Evolutionary conservation across 2,888 invertebrate genomes (phyloP).

Genomic region (Onchidella celtica): DNA sequence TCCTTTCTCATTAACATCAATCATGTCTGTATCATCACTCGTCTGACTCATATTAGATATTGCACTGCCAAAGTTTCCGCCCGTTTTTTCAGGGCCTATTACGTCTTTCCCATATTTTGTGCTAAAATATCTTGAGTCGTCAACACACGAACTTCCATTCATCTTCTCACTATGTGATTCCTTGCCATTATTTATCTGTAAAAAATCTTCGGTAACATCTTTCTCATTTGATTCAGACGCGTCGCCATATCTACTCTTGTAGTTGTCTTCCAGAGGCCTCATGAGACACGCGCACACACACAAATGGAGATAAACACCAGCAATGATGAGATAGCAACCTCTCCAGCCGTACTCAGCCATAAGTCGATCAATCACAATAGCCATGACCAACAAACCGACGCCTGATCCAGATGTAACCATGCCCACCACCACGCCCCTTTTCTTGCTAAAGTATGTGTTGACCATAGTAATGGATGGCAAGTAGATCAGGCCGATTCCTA

Average conservation of each 20-base stretch:
- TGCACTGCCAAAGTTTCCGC: no score
- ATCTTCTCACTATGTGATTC: no score
- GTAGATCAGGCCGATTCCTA: slow-evolving; percentile 46
- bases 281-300: slow-evolving; percentile 44
- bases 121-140: no score
- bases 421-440: slow-evolving; percentile 40
- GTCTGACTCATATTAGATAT: no score
- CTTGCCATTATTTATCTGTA: no score
- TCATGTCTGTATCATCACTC: no score
- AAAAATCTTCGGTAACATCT: no score
- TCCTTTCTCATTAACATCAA: no score
- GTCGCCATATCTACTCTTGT: no score
- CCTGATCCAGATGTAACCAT: slow-evolving; percentile 46
- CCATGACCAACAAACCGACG: slow-evolving; percentile 37
- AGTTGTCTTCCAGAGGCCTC: slow-evolving; percentile 28
- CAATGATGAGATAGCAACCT: slow-evolving; percentile 45
- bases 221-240: neutral
- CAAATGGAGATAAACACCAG: slow-evolving; percentile 33
- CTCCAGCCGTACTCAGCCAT: slow-evolving; percentile 47
- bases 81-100: no score
- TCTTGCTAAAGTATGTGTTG: slow-evolving; percentile 42
- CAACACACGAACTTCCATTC: no score
- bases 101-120: no score
- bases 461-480: slow-evolving; percentile 45
- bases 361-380: slow-evolving; percentile 20